phyloP scores from a whole-genome alignment of 2,888 invertebrate genomes.

The Rhyacophila evoluta region DNA sequence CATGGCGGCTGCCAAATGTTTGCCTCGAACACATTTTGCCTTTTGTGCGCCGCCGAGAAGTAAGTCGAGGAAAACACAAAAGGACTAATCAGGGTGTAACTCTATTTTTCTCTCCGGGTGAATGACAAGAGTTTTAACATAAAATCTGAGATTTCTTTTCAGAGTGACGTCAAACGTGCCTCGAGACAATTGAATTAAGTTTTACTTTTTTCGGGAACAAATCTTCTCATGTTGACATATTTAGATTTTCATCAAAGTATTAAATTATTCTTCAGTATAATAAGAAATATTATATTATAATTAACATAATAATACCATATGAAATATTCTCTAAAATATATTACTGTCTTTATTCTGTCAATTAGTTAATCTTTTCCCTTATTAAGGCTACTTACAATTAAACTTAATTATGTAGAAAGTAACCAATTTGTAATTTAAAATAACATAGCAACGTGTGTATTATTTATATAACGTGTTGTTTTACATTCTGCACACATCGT shows the following conservation, averaged over 20 bases:
- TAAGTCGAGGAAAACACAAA: not conserved
- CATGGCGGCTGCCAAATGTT: slow-evolving; percentile 17
- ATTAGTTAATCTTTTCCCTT: no score
- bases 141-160: not conserved
- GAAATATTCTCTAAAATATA: no score
- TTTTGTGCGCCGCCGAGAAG: not conserved
- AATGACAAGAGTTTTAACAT: slow-evolving; percentile 7
- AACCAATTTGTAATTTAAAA: no score
- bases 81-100: not conserved
- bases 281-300: no score
- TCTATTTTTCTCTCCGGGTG: slow-evolving; percentile 5
- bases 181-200: slow-evolving; percentile 11
- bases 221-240: not conserved
- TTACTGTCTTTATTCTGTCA: no score
- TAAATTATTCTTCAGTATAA: no score
- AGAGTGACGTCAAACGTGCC: not conserved
- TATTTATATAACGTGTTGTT: no score
- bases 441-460: no score
- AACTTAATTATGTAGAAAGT: no score
- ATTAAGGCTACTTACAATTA: no score
- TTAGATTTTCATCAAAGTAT: not conserved
- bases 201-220: not conserved
- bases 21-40: slow-evolving; percentile 16
- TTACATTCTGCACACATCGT: no score
- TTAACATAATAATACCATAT: no score